Conservation (phyloP, 2,888 invertebrate genomes). For the Sesia apiformis region DNA sequence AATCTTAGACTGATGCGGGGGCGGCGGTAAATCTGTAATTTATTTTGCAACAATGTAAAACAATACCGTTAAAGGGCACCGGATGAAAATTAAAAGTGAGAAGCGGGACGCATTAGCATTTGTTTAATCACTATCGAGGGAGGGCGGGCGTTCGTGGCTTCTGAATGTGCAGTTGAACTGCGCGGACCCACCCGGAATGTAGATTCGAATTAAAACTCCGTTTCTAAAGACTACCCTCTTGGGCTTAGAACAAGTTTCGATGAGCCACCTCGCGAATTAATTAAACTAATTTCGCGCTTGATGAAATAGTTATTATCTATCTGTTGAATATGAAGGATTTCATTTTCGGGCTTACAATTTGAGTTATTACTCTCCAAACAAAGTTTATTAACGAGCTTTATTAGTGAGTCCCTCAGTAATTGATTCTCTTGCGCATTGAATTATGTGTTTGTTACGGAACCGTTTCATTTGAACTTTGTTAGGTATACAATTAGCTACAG, state of each 20-base stretch:
- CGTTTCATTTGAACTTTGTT: not conserved
- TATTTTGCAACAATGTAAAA: conserved; percentile 1
- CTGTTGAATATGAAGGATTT: conserved; percentile 15
- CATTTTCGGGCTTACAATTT: conserved; percentile 12
- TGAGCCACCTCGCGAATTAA: conserved; percentile 37
- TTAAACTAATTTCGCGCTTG: conserved; percentile 41
- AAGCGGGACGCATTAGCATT: conserved; percentile 41
- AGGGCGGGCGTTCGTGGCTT: conserved; percentile 35
- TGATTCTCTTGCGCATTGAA: not conserved
- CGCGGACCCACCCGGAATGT: conserved; percentile 37
- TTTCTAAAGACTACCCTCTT: conserved; percentile 40
- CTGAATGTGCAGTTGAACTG: conserved; percentile 44
- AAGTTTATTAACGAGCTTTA: conserved; percentile 3
- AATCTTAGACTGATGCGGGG: not conserved
- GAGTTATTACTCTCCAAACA: conserved; percentile 13
- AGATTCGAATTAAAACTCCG: conserved; percentile 56
- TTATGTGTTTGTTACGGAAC: not conserved
- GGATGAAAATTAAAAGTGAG: conserved; percentile 35
- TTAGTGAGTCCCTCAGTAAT: not conserved
- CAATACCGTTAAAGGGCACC: conserved; percentile 4
- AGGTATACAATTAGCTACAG: not conserved
- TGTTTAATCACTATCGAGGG: conserved; percentile 51
- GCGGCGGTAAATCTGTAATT: not conserved
- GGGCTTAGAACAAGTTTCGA: conserved; percentile 43
- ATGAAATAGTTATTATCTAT: conserved; percentile 10